Base-by-base conservation (phyloP, 1,140 invertebrate species). In the Drosophila pseudoobscura region DNA sequence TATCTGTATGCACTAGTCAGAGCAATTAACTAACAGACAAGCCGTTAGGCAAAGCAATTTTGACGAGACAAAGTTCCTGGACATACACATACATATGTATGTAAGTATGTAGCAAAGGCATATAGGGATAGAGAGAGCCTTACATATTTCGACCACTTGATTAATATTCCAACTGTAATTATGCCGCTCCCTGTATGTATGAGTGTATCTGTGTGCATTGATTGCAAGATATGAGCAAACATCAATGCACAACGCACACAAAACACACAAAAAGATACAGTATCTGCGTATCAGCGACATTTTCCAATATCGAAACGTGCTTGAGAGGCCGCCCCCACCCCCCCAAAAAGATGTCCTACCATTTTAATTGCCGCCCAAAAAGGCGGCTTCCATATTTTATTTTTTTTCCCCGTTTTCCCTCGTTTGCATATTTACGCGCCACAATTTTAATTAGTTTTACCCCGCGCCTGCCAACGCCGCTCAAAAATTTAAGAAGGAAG, bases 391-490 rank as follows among this genome's bases (percentile, higher is more conserved):
- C 56, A 61, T 39, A 41, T 51, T 64, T 75, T 31, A 31, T 31
- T 9, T 31, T 29, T 31, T 44, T 43, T 15, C 7, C 39, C 45
- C 29, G 7, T 39, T 31, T 35, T 8, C 41, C 26, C 20, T 35
- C 31, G 51, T 53, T 80, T 60, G 44, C 62, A 77, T 70, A 58
- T 71, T 75, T 60, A 58, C 17, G 22, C 29, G 29, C 29, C 46
- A 39, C 50, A 73, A 63, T 80, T 84, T 84, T 84, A 84, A 85
- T 84, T 84, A 84, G 73, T 84, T 73, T 75, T 69, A 47, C 56
- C 20, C 29, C 26, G 39, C 39, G 8, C 39, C 59, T 22, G 50
- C 35, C 35, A 13, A 2, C 11, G 35, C 11, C 35, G 35, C 35
- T 39, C 13, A 39, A 39, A 39, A 39, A 39, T 39, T 39, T 53